These are phyloP conservation scores for Heterocephalus glaber DNA, from an alignment of 2,113 vertebrate species.

Conservation along the genomic window DNA sequence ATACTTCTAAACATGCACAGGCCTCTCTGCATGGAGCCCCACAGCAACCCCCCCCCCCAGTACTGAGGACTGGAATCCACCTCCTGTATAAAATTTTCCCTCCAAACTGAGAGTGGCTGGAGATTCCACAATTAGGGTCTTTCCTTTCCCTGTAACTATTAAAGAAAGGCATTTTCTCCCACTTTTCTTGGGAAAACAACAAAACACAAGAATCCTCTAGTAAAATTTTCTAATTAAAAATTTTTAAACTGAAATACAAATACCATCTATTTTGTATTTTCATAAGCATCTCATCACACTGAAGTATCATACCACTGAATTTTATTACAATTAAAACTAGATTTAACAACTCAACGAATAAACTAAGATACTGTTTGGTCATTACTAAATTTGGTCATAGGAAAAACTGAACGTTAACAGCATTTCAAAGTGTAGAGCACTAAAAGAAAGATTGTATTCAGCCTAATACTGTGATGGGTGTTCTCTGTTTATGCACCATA, in stretches of 20 bases:
- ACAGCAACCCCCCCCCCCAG: too few species aligned
- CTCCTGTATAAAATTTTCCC: background rate
- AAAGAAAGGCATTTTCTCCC: background rate
- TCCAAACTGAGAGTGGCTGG: background rate
- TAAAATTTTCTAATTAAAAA: background rate
- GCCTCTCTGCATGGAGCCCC: background rate
- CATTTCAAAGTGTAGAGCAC: background rate
- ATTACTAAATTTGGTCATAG: background rate
- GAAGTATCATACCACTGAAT: background rate
- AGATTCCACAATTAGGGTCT: background rate
- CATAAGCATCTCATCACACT: slow-evolving; percentile 26
- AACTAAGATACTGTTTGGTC: background rate
- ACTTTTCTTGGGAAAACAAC: background rate
- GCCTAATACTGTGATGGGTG: background rate
- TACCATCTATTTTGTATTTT: background rate
- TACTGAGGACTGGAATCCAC: background rate
- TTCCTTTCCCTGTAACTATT: background rate
- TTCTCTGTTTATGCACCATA: slow-evolving; percentile 64
- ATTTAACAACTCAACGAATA: background rate
- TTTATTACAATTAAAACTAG: background rate
- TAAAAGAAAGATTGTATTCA: background rate
- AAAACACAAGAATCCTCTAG: background rate
- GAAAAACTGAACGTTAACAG: background rate
- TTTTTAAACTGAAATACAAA: too few species aligned
- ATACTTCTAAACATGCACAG: background rate